phyloP scores from a whole-genome alignment of 2,113 vertebrate genomes.

The Dunckerocampus dactyliophorus region DNA sequence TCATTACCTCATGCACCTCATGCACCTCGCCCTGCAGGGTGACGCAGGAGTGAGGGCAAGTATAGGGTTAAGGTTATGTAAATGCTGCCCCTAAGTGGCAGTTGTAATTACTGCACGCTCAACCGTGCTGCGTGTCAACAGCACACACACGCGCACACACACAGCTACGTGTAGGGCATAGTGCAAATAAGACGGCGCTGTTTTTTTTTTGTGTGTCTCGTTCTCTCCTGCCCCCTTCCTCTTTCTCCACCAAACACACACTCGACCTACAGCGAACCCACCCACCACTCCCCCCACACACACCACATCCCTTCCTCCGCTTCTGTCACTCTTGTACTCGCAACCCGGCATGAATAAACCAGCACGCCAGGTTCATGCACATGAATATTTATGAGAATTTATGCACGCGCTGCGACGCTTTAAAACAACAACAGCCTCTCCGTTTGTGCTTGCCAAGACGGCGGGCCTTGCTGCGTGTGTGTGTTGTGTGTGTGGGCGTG shows the following conservation, averaged over 20 bases:
- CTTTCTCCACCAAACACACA: slow-evolving; percentile 40
- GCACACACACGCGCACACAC: slow-evolving; percentile 15
- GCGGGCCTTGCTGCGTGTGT: slow-evolving; percentile 23
- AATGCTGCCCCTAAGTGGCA: slow-evolving; percentile 73
- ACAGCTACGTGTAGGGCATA: slow-evolving; percentile 45
- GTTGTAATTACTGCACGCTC: slow-evolving; percentile 65
- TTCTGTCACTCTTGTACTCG: slow-evolving; percentile 49
- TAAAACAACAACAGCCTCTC: slow-evolving; percentile 67
- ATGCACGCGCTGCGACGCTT: slow-evolving; percentile 64
- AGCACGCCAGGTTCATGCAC: slow-evolving; percentile 67
- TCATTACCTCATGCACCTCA: neutral
- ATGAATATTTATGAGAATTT: slow-evolving; percentile 72
- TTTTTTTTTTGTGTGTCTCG: slow-evolving; percentile 47
- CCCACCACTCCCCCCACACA: neutral
- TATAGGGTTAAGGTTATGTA: slow-evolving; percentile 65
- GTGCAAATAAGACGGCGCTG: slow-evolving; percentile 61
- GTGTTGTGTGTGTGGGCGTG: slow-evolving; percentile 21
- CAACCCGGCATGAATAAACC: slow-evolving; percentile 67
- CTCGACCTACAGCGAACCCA: slow-evolving; percentile 2
- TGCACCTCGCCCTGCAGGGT: neutral
- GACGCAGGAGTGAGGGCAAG: slow-evolving; percentile 36
- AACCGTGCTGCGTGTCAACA: slow-evolving; percentile 30
- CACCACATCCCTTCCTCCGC: neutral
- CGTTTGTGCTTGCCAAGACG: slow-evolving; percentile 56
- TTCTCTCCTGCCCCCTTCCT: slow-evolving; percentile 25